phyloP scores from a whole-genome alignment of 2,113 vertebrate genomes.

The Anarhynchus alexandrinus region DNA sequence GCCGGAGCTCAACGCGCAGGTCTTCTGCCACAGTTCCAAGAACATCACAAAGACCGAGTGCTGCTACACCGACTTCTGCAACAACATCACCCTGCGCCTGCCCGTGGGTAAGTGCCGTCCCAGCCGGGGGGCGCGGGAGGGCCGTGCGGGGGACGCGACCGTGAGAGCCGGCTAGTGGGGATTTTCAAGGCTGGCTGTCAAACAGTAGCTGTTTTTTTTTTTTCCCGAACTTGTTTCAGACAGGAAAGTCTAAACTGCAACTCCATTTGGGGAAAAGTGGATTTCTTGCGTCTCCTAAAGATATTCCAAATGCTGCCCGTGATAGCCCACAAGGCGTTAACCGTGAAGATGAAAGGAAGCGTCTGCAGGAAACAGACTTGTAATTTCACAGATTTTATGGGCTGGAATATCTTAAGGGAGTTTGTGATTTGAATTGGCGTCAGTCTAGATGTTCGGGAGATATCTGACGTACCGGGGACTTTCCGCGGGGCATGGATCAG shows the following conservation, averaged over 20 bases:
- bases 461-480: background rate
- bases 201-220: accelerated
- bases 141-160: accelerated
- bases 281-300: background rate
- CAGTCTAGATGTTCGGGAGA: background rate
- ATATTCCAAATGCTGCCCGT: accelerated
- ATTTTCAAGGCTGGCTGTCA: background rate
- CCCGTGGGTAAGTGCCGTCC: slow-evolving; percentile 73
- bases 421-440: background rate
- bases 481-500: background rate
- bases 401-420: background rate
- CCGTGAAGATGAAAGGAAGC: background rate
- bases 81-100: slow-evolving; percentile 90
- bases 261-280: background rate
- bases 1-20: slow-evolving; percentile 85
- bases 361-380: background rate
- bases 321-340: accelerated
- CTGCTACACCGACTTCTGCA: slow-evolving; percentile 98
- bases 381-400: background rate
- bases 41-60: slow-evolving; percentile 92
- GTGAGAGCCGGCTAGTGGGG: accelerated
- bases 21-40: slow-evolving; percentile 92
- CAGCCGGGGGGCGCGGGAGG: accelerated
- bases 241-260: too few relatives aligned
- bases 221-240: background rate